Base-by-base conservation (phyloP, 2,797 vertebrate genomes). In the Phaenicophaeus curvirostris region DNA sequence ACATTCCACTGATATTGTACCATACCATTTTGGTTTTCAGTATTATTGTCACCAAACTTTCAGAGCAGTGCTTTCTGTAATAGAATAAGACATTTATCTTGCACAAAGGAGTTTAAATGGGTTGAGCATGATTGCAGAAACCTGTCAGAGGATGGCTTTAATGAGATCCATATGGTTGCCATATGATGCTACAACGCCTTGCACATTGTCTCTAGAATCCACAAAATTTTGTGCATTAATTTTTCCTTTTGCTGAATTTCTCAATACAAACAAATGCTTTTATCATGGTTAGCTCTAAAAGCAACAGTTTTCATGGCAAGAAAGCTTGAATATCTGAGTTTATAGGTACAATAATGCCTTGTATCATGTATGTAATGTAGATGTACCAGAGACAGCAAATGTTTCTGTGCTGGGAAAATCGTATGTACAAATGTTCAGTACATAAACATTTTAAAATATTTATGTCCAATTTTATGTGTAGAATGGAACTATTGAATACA, bases 21-120 rank as follows among this genome's bases (percentile, higher is more conserved):
- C 30, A 53, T 73, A 28, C 31, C 82, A 44, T 86, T 83, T 79
- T 48, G 65, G 13, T 71, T 48, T 82, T 94, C 62, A n/a, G 27
- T 76, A 54, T 83, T 71, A 67, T 78, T 62, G 11, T 77, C 74
- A 63, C 31, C 71, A 75, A 85, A 87, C 61, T 72, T 95, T 57
- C 68, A 83, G 63, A 81, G 54, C 54, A 87, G 15, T 15, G 13
- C 41, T 86, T 93, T 81, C 69, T 83, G 59, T 75, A 91, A 78
- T 25, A 77, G 66, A 89, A 58, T n/a, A 77, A 92, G 62, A 37
- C n/a, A 85, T 79, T 78, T 75, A 80, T 78, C 62, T 91, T 82
- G 67, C 41, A 62, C 42, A 85, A 90, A 94, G 41, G n/a, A 89
- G 17, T 92, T 94, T 74, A 78, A 95, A 90, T 51, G 48, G n/a